These are phyloP conservation scores for Gopherus flavomarginatus DNA, from an alignment of 2,113 vertebrate species.

Conservation along the genomic window DNA sequence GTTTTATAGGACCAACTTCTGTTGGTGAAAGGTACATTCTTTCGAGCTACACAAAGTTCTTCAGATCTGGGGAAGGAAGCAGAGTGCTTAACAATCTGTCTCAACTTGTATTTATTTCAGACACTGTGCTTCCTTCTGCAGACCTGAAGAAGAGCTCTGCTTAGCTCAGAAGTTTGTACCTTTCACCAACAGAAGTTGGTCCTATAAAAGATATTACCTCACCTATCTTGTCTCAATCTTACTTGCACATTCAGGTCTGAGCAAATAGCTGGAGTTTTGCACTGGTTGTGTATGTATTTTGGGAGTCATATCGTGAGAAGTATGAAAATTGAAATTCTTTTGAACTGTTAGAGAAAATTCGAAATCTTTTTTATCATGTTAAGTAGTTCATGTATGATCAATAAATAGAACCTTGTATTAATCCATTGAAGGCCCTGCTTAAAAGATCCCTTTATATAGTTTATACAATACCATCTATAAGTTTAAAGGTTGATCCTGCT, in stretches of 20 bases:
- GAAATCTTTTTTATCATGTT: background rate
- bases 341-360: background rate
- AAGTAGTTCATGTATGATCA: background rate
- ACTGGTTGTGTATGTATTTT: background rate
- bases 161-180: background rate
- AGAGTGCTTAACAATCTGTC: background rate
- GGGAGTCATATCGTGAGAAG: background rate
- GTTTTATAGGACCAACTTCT: background rate
- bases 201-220: background rate
- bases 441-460: background rate
- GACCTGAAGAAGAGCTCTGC: too few species aligned
- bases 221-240: background rate
- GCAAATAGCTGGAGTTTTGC: background rate
- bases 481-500: background rate
- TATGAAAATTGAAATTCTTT: background rate
- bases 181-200: background rate
- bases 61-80: background rate
- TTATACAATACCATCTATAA: background rate
- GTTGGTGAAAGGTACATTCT: background rate
- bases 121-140: too few species aligned
- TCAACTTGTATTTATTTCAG: too few species aligned
- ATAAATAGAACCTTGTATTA: fast-evolving
- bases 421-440: background rate
- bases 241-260: slow-evolving; percentile 34
- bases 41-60: background rate